These are phyloP conservation scores for Melanotaenia maccullochi DNA, from an alignment of 2,797 vertebrate genomes.

Conservation along the genomic window DNA sequence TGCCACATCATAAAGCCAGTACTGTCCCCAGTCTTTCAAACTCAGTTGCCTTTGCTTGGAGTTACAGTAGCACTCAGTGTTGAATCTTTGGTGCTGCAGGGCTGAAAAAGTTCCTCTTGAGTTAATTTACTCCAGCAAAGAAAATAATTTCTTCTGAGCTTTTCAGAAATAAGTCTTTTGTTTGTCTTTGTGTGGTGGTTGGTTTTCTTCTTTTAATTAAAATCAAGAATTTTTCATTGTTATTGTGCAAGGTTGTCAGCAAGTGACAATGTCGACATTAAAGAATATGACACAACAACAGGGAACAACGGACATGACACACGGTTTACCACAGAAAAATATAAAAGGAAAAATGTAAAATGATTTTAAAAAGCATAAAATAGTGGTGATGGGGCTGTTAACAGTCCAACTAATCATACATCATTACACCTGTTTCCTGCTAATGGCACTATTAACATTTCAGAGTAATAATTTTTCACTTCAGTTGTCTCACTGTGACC, in stretches of 20 bases:
- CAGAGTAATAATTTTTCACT: constrained; percentile 40
- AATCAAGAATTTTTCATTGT: neutral
- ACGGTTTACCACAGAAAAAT: neutral
- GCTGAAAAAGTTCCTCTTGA: constrained; percentile 17
- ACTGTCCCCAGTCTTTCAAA: constrained; percentile 47
- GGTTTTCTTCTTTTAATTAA: too few species aligned
- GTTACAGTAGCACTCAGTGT: constrained; percentile 42
- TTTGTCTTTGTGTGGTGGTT: neutral
- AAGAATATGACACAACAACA: neutral
- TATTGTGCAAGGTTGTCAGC: neutral
- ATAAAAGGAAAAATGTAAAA: neutral
- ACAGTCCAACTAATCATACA: constrained; percentile 8
- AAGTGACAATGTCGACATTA: neutral
- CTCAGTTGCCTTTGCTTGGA: constrained; percentile 20
- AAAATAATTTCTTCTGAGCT: too few species aligned
- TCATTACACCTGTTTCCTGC: constrained; percentile 8
- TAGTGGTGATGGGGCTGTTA: neutral
- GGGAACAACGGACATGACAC: constrained; percentile 1
- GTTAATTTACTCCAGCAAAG: neutral
- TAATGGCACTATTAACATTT: constrained; percentile 38
- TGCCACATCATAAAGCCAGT: constrained; percentile 57
- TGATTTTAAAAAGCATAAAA: neutral
- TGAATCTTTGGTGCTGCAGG: constrained; percentile 9
- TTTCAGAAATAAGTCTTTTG: neutral
- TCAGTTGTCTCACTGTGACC: constrained; percentile 5